A percentile compares a stretch with the other conserved stretches of the same genome.
phyloP scores from a whole-genome alignment of 2,797 vertebrate species.

The Lophura swinhoii region DNA sequence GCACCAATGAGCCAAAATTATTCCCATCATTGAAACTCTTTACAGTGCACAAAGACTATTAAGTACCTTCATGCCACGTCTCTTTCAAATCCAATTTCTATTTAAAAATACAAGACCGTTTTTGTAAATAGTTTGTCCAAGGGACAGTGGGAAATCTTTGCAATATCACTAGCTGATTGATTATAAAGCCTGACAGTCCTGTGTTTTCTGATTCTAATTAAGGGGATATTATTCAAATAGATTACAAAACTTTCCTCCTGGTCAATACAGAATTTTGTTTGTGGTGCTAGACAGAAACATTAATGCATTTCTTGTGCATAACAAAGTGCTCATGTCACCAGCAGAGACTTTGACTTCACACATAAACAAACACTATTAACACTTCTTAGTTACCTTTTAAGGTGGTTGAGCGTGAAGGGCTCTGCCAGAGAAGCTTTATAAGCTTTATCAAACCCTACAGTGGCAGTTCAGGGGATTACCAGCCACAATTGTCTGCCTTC shows the following conservation, averaged over 20 bases:
- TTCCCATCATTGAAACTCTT: neutral
- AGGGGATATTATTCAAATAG: neutral
- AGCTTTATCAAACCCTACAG: neutral
- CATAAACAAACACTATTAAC: constrained; percentile 29
- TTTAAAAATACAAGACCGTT: neutral
- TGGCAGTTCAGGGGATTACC: constrained; percentile 29
- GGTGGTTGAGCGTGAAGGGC: neutral
- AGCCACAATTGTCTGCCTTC: neutral
- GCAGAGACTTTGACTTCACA: constrained; percentile 13
- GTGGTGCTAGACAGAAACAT: neutral
- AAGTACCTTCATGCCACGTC: neutral
- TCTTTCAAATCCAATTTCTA: neutral
- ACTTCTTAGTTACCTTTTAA: constrained; percentile 56
- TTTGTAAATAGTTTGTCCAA: neutral
- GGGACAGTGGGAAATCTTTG: rapidly evolving
- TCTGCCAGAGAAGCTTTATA: neutral
- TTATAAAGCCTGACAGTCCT: neutral
- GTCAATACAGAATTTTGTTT: neutral
- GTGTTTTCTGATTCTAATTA: neutral
- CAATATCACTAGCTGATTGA: neutral
- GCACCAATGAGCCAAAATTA: neutral
- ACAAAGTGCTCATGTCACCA: constrained; percentile 42
- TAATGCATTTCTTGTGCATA: neutral
- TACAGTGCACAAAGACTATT: neutral
- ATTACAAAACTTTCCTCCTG: neutral